phyloP scores from a whole-genome alignment of 1,140 invertebrate genomes.

The Formica exsecta region DNA sequence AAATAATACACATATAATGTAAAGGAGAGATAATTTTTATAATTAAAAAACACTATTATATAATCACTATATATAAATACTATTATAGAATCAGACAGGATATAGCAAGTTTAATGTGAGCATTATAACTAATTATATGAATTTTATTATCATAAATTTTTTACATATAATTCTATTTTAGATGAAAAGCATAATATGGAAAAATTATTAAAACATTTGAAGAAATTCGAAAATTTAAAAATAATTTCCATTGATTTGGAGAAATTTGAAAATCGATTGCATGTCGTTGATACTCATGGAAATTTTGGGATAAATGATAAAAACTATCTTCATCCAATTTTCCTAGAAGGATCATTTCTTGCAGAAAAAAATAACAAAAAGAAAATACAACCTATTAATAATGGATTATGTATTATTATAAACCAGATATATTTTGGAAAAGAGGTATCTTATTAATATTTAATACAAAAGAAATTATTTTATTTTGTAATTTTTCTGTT shows the following conservation, averaged over 20 bases:
- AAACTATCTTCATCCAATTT: constrained; percentile 1
- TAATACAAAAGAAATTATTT: neutral
- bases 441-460: constrained; percentile 51
- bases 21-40: neutral
- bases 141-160: neutral
- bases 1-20: neutral
- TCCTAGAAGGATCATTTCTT: neutral
- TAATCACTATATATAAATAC: too few relatives aligned
- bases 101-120: neutral
- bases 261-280: constrained; percentile 2
- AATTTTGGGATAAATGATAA: neutral
- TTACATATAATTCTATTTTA: constrained; percentile 39
- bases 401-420: constrained; percentile 74
- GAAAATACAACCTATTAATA: constrained; percentile 58
- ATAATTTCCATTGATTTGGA: constrained; percentile 62
- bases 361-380: neutral
- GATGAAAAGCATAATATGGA: constrained; percentile 44
- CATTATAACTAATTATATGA: neutral
- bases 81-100: neutral
- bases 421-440: constrained; percentile 71
- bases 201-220: constrained; percentile 69
- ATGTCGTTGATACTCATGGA: constrained; percentile 49
- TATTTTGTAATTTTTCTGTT: constrained; percentile 37
- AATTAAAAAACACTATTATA: neutral
- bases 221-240: constrained; percentile 55